A percentile compares a stretch with the other conserved stretches of the same genome.
Evolutionary conservation across 2,888 invertebrate species (phyloP).

Genomic region (Criorhina ranunculi): DNA sequence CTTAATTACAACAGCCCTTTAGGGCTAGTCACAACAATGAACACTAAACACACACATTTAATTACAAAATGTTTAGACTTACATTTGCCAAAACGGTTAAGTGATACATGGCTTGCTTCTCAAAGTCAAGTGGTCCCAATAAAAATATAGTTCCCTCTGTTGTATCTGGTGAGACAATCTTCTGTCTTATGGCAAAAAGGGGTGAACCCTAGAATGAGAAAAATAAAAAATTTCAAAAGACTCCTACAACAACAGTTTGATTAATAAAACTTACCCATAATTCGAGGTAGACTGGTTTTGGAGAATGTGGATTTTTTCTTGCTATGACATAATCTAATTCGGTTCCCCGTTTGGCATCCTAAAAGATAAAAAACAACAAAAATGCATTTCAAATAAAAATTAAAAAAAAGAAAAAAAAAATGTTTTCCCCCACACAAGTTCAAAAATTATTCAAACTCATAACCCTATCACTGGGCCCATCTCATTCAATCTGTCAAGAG

Average conservation of each 20-base stretch:
- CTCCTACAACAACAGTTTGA: background rate
- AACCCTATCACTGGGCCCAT: constrained; percentile 34
- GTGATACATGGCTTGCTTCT: constrained; percentile 94
- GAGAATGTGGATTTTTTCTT: constrained; percentile 91
- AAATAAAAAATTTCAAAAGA: constrained; percentile 52
- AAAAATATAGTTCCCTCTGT: constrained; percentile 92
- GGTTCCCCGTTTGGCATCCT: constrained; percentile 92
- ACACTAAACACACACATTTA: too few species aligned
- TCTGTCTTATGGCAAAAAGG: constrained; percentile 91
- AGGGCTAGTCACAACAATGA: too few species aligned
- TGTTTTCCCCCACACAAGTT: constrained; percentile 5
- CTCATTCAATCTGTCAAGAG: constrained; percentile 59
- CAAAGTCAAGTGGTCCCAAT: constrained; percentile 93
- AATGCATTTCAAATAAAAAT: constrained; percentile 9
- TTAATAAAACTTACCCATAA: constrained; percentile 88
- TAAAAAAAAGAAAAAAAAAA: constrained; percentile 36
- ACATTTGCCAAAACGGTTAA: constrained; percentile 95
- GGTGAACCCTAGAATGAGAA: constrained; percentile 87
- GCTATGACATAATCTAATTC: constrained; percentile 93
- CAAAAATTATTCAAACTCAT: constrained; percentile 26
- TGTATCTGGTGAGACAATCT: constrained; percentile 90
- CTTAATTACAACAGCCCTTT: too few species aligned
- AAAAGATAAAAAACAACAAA: constrained; percentile 67
- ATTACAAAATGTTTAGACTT: too few species aligned
- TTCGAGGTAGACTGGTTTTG: constrained; percentile 92